These are phyloP conservation scores for Xanthorhoe spadicearia DNA, from an alignment of 2,888 invertebrate species.

Conservation along the genomic window DNA sequence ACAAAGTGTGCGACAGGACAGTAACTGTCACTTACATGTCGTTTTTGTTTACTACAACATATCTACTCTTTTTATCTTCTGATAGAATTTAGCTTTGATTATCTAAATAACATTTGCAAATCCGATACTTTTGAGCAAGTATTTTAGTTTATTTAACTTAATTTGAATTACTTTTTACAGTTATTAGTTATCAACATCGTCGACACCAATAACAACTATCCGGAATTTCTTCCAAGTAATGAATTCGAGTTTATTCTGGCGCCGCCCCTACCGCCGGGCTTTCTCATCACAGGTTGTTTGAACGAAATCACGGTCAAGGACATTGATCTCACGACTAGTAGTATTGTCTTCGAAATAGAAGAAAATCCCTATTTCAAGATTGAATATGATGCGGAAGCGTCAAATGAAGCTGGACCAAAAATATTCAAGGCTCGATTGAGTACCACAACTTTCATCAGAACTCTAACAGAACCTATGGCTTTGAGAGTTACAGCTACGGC, in stretches of 20 bases:
- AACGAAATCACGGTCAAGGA: slow-evolving; percentile 76
- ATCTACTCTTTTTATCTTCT: too few relatives aligned
- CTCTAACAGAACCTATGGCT: slow-evolving; percentile 62
- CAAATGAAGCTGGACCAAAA: slow-evolving; percentile 55
- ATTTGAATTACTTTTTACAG: slow-evolving; percentile 59
- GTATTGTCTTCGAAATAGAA: slow-evolving; percentile 67
- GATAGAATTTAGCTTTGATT: too few relatives aligned
- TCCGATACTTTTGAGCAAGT: background rate
- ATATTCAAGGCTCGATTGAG: slow-evolving; percentile 66
- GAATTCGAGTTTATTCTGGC: slow-evolving; percentile 69
- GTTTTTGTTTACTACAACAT: too few relatives aligned
- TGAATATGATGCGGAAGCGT: slow-evolving; percentile 50
- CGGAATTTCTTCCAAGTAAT: slow-evolving; percentile 62
- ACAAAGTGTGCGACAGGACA: too few relatives aligned
- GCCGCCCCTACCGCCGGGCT: slow-evolving; percentile 77
- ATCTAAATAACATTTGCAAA: too few relatives aligned
- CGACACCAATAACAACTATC: slow-evolving; percentile 81
- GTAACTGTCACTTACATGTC: too few relatives aligned
- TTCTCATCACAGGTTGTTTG: slow-evolving; percentile 70
- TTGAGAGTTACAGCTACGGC: slow-evolving; percentile 73
- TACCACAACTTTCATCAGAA: slow-evolving; percentile 67
- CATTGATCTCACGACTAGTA: slow-evolving; percentile 79
- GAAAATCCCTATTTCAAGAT: slow-evolving; percentile 72
- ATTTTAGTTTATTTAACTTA: background rate
- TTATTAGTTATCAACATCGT: slow-evolving; percentile 61